A percentile compares a stretch with the other conserved stretches of the same genome.
Conservation (phyloP, 2,888 invertebrate species). For the Hirtodrosophila cameraria region DNA sequence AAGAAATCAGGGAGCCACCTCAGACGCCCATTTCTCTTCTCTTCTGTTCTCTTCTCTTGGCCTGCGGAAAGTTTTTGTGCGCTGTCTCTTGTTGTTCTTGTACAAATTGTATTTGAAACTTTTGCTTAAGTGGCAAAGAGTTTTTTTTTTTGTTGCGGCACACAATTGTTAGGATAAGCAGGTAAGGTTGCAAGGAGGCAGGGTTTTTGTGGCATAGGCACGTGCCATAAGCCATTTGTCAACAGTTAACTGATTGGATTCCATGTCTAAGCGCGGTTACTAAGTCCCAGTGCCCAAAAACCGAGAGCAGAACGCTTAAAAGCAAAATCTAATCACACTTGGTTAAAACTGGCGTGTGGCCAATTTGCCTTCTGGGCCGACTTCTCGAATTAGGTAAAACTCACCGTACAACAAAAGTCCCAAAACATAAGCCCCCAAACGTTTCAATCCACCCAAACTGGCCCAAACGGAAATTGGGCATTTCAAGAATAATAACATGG, state of each 20-base stretch:
- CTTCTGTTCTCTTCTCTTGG: conserved; percentile 28
- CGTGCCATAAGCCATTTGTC: conserved; percentile 75
- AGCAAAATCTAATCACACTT: conserved; percentile 66
- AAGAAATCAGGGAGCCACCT: not conserved
- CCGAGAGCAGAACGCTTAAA: conserved; percentile 50
- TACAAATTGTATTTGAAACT: conserved; percentile 69
- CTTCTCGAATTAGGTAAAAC: conserved; percentile 13
- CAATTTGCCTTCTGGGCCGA: conserved; percentile 46
- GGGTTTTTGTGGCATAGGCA: conserved; percentile 44
- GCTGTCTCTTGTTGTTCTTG: conserved; percentile 29
- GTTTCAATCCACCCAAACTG: not conserved
- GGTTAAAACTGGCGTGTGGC: conserved; percentile 48
- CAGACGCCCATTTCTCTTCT: not conserved
- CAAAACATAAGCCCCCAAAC: not conserved
- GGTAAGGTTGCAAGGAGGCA: not conserved
- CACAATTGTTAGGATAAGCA: conserved; percentile 22
- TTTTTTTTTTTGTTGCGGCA: conserved; percentile 19
- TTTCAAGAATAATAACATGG: conserved; percentile 49
- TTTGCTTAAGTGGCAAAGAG: conserved; percentile 67
- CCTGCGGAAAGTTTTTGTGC: conserved; percentile 46
- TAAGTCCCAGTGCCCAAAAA: conserved; percentile 4
- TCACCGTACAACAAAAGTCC: not conserved
- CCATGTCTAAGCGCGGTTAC: conserved; percentile 47
- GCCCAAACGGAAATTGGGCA: conserved; percentile 25
- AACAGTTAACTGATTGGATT: conserved; percentile 69